phyloP scores from a whole-genome alignment of 2,113 vertebrate species.

The Axis porcinus region DNA sequence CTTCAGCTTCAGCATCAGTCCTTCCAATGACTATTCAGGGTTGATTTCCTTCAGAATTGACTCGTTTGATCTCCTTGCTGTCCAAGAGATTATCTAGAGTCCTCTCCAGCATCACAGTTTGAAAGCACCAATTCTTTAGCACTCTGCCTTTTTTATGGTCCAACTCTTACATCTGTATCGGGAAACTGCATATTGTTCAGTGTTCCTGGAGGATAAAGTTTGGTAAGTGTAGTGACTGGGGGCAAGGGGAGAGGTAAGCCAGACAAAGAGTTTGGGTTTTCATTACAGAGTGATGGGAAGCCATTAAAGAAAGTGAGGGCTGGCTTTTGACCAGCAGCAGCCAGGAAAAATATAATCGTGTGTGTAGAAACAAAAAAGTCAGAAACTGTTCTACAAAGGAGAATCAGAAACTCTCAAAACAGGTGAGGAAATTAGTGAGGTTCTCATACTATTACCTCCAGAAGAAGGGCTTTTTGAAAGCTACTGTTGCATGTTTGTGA shows the following conservation, averaged over 20 bases:
- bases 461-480: not conserved
- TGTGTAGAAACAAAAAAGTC: not conserved
- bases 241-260: fast-evolving
- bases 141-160: not conserved
- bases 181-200: fast-evolving
- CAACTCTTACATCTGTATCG: not conserved
- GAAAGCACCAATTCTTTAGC: not conserved
- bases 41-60: not conserved
- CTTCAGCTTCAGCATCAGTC: not conserved
- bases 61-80: not conserved
- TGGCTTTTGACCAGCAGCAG: not conserved
- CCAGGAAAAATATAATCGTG: not conserved
- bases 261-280: not conserved
- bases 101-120: not conserved
- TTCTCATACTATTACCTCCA: not conserved
- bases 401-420: not conserved
- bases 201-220: not conserved
- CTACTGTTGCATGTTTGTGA: not conserved
- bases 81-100: not conserved
- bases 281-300: not conserved
- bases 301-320: not conserved
- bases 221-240: not conserved
- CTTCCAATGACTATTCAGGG: not conserved
- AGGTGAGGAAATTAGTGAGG: not conserved
- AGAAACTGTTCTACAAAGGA: not conserved